phyloP scores from a whole-genome alignment of 2,888 invertebrate genomes.

The Teleogryllus oceanicus region DNA sequence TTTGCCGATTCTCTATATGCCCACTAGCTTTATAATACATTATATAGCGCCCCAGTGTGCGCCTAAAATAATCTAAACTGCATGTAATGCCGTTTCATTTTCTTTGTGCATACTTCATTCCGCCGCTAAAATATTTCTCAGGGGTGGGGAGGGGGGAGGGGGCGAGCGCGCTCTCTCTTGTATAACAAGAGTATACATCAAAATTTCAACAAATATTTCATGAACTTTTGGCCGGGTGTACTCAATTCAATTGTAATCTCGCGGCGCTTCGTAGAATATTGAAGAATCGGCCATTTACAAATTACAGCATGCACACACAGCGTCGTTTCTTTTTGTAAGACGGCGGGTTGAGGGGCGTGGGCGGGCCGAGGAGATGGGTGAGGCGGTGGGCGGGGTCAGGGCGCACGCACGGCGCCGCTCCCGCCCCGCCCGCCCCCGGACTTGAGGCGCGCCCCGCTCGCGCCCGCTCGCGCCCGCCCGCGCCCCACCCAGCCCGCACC shows the following conservation, averaged over 20 bases:
- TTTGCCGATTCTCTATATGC: constrained; percentile 29
- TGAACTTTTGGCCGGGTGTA: constrained; percentile 32
- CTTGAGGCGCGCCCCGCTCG: too few relatives aligned
- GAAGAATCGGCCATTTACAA: constrained; percentile 32
- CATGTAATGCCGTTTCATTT: constrained; percentile 35
- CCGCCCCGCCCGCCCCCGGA: too few relatives aligned
- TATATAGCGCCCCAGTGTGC: constrained; percentile 18
- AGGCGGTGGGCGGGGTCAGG: too few relatives aligned
- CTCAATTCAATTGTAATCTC: constrained; percentile 34
- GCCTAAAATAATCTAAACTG: constrained; percentile 34
- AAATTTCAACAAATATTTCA: constrained; percentile 36
- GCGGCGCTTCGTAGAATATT: constrained; percentile 28
- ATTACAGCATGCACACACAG: constrained; percentile 29
- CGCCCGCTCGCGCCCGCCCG: too few relatives aligned
- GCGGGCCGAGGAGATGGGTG: not conserved
- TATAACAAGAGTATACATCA: constrained; percentile 25
- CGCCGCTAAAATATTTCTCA: constrained; percentile 34
- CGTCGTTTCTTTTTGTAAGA: constrained; percentile 1
- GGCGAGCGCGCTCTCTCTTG: constrained; percentile 22
- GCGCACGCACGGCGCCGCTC: too few relatives aligned
- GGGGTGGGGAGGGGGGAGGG: constrained; percentile 2
- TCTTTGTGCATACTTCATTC: constrained; percentile 37
- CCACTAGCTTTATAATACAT: constrained; percentile 29
- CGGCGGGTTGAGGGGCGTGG: not conserved
- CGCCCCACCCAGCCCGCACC: too few relatives aligned